Conservation (phyloP, 1,140 invertebrate species). For the Papilio helenus region DNA sequence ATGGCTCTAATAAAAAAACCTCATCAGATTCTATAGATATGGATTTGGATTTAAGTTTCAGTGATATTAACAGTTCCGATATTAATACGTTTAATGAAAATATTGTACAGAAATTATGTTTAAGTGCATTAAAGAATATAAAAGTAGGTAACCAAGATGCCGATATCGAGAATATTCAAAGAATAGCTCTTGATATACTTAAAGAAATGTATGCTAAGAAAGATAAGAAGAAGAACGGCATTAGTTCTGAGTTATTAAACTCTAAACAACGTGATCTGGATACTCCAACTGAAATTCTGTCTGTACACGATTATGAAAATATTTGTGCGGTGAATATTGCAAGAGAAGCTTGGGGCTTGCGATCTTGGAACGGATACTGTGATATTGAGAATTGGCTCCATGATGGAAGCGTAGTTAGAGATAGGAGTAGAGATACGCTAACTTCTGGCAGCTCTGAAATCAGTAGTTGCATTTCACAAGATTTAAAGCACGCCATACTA, state of each 20-base stretch:
- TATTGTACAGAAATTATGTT: constrained; percentile 81
- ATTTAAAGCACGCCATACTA: constrained; percentile 74
- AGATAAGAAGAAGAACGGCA: constrained; percentile 70
- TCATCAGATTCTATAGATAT: constrained; percentile 81
- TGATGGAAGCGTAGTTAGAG: constrained; percentile 85
- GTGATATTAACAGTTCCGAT: constrained; percentile 83
- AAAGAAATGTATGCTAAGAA: constrained; percentile 82
- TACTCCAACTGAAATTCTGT: constrained; percentile 84
- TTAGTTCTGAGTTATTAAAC: constrained; percentile 55
- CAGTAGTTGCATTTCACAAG: constrained; percentile 76
- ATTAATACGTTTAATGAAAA: constrained; percentile 83
- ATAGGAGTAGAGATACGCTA: constrained; percentile 84
- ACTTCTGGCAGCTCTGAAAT: constrained; percentile 83
- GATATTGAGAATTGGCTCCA: constrained; percentile 87
- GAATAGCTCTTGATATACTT: constrained; percentile 81
- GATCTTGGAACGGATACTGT: constrained; percentile 86
- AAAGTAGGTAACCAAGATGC: constrained; percentile 82
- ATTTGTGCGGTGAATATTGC: constrained; percentile 87
- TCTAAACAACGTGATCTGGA: constrained; percentile 78
- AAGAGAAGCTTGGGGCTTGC: constrained; percentile 86
- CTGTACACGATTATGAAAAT: constrained; percentile 88
- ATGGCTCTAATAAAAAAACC: constrained; percentile 79
- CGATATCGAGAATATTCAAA: constrained; percentile 82
- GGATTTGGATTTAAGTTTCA: constrained; percentile 82
- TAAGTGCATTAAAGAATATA: constrained; percentile 81